Conservation (phyloP, 1,140 invertebrate genomes). For the Lordiphosa clarofinis region DNA sequence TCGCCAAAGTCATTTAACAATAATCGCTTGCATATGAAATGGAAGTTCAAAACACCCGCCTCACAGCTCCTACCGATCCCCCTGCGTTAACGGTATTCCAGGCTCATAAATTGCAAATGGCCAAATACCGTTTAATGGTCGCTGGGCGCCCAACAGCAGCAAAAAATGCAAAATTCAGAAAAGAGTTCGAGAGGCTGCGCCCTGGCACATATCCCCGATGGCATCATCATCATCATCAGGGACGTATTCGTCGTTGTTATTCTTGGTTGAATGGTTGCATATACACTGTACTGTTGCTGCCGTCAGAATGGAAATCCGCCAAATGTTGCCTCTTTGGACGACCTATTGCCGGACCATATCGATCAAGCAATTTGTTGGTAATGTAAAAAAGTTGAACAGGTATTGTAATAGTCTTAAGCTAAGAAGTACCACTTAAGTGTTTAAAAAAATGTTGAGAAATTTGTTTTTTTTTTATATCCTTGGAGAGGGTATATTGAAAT, state of each 20-base stretch:
- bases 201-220: neutral
- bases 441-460: too few species aligned
- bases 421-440: too few species aligned
- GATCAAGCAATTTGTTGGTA: too few species aligned
- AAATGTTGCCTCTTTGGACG: too few species aligned
- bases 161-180: constrained; percentile 11
- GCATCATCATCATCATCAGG: constrained; percentile 8
- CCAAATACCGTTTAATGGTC: constrained; percentile 71
- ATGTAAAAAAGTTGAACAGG: too few species aligned
- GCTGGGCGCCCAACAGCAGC: constrained; percentile 36
- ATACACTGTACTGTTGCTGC: neutral
- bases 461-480: too few species aligned
- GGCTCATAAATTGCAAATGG: constrained; percentile 67
- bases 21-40: constrained; percentile 60
- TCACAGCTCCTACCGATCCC: neutral
- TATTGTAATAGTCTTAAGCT: too few species aligned
- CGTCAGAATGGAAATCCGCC: too few species aligned
- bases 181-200: constrained; percentile 4
- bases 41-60: constrained; percentile 9
- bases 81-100: constrained; percentile 16
- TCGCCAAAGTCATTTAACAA: constrained; percentile 50
- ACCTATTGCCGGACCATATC: too few species aligned
- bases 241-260: neutral
- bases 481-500: too few species aligned
- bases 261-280: constrained; percentile 5